Evolutionary conservation across 2,113 vertebrate species (phyloP).

Genomic region (Dendrocopos noguchii): DNA sequence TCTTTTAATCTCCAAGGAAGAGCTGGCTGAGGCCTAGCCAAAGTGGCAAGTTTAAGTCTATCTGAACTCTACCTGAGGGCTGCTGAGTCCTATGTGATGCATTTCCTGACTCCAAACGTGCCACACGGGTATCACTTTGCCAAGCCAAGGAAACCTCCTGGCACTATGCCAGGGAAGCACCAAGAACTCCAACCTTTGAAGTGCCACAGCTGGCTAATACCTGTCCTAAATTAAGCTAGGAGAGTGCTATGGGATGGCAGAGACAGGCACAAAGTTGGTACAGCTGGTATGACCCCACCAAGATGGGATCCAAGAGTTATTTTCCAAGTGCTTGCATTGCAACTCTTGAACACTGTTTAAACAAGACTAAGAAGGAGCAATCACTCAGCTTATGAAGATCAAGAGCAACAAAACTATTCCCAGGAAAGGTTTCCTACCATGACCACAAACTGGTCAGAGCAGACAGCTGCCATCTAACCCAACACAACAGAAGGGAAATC

Average conservation of each 20-base stretch:
- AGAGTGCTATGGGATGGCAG: neutral
- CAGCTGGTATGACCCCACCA: neutral
- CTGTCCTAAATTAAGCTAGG: neutral
- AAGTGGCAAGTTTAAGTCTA: neutral
- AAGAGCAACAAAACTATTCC: neutral
- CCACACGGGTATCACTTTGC: neutral
- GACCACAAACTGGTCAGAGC: neutral
- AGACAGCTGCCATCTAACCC: neutral
- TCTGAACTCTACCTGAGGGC: neutral
- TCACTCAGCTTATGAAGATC: neutral
- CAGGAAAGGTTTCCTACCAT: neutral
- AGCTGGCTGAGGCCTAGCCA: neutral
- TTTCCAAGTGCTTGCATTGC: neutral
- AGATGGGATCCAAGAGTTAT: neutral
- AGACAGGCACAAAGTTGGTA: neutral
- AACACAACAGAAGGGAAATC: neutral
- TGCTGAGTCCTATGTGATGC: fast-evolving
- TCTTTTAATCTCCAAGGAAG: neutral
- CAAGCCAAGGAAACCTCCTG: neutral
- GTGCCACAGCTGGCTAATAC: neutral
- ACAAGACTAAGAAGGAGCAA: neutral
- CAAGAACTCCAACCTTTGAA: neutral
- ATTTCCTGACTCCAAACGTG: neutral
- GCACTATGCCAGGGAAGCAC: neutral
- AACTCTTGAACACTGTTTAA: neutral